Base-by-base conservation (phyloP, 2,797 vertebrate species). In the Tenualosa thibaudeaui region DNA sequence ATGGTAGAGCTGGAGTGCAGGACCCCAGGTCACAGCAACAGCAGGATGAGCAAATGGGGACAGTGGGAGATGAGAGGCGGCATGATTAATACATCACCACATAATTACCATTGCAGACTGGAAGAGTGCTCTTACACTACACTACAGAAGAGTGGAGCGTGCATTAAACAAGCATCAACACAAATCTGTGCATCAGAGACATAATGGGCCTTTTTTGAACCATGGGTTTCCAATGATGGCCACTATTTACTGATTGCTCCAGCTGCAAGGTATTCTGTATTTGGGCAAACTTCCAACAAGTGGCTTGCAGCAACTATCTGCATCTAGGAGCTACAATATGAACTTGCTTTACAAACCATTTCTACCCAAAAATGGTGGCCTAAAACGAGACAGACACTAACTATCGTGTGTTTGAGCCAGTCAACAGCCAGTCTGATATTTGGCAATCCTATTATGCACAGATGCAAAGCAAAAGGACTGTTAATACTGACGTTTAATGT, bases 41-140 rank as follows among this genome's bases (percentile, higher is more conserved):
- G 86, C 85, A 88, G 86, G 82, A 81, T 50, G 26, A n/a, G 85
- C 87, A 88, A 81, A 88, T 26, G 53, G 65, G 71, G 53, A 85
- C 86, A 84, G 81, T 62, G 54, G 81, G 82, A 81, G 82, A 75
- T 43, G 31, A 58, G 81, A 82, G 83, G 68, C 40, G 17, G 50
- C n/a, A 58, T 43, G 31, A n/a, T 46, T 62, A 84, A 88, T 85
- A 75, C 43, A 81, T 86, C 60, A 81, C 26, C 15, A 37, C 68
- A 75, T 75, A 75, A 75, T 75, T 75, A 75, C 37, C 15, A 43
- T 75, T 75, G 31, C 68, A 15, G 37, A 75, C 68, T 43, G 68
- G 40, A 75, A 5, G 12, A 40, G 37, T 5, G 17, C 13, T 19
- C 62, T 68, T 75, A 40, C 10, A 43, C 5, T 1, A 15, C 65